Conservation (phyloP, 2,797 vertebrate species). For the Amniataba percoides region DNA sequence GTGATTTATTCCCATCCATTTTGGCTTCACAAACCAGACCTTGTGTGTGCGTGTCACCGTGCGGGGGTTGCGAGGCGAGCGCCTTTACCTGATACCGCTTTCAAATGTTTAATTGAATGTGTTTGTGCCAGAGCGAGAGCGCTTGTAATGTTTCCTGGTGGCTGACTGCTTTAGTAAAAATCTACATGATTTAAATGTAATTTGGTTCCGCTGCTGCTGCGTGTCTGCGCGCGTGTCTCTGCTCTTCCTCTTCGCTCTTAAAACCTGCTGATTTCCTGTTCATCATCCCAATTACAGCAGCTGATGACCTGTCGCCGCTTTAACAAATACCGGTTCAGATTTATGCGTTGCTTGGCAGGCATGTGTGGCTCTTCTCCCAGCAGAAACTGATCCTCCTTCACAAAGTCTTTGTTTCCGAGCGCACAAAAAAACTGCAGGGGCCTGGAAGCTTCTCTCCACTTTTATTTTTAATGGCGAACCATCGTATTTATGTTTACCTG, state of each 20-base stretch:
- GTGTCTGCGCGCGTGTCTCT: slow-evolving; percentile 16
- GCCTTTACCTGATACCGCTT: slow-evolving; percentile 51
- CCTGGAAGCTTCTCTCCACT: slow-evolving; percentile 25
- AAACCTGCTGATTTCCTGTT: slow-evolving; percentile 55
- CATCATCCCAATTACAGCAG: slow-evolving; percentile 52
- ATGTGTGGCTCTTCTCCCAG: not conserved
- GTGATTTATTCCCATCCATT: slow-evolving; percentile 77
- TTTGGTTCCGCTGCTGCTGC: slow-evolving; percentile 30
- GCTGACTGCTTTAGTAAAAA: slow-evolving; percentile 39
- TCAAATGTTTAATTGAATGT: slow-evolving; percentile 60
- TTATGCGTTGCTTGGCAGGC: slow-evolving; percentile 5
- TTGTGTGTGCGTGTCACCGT: slow-evolving; percentile 34
- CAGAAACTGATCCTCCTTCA: not conserved
- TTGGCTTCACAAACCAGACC: slow-evolving; percentile 61
- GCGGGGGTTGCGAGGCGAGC: slow-evolving; percentile 27
- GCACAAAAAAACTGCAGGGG: slow-evolving; percentile 27
- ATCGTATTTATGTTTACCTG: slow-evolving; percentile 59
- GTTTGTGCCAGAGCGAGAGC: slow-evolving; percentile 21
- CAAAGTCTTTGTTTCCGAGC: slow-evolving; percentile 42
- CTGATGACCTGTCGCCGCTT: slow-evolving; percentile 55
- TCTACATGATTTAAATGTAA: slow-evolving; percentile 20
- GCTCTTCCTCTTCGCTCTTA: slow-evolving; percentile 21
- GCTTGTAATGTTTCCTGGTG: slow-evolving; percentile 35
- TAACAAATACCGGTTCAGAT: slow-evolving; percentile 46
- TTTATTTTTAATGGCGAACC: slow-evolving; percentile 63